Base-by-base conservation (phyloP, 2,113 vertebrate species). In the Oreochromis tanganicae region DNA sequence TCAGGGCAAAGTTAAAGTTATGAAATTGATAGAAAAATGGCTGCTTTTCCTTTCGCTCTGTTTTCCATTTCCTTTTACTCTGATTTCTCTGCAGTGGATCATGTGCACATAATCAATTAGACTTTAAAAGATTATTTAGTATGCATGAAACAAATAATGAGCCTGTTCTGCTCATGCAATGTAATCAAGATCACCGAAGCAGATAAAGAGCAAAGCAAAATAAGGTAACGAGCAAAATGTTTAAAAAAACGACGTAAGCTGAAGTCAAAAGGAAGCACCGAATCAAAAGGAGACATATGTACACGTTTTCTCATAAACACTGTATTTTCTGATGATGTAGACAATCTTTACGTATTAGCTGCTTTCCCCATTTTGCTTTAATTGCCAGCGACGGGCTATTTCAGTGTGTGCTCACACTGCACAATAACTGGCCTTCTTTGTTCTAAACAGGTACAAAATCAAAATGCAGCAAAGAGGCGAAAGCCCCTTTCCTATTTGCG, bases 91-190 rank as follows among this genome's bases (percentile, higher is more conserved):
- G 29, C 41, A 87, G 75, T n/a, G 34, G 61, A 84, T 82, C 66
- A 78, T 43, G n/a, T 84, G 78, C 50, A 88, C 57, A 56, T 36
- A 81, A 88, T 89, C 56, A 91, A 59, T 86, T 83, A 38, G 34
- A 21, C 36, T 73, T 85, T 38, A 82, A 86, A 63, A 82, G 6
- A 92, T 85, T 32, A 38, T 14, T 80, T 9, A 3, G 13, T 80
- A 55, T 79, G 71, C 43, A 61, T 46, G 12, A 43, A 75, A 82
- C 24, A 79, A 55, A 88, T 63, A 79, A 83, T 71, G 56, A 56
- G 41, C 27, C 5, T 6, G 14, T n/a, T 68, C 7, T 81, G 5
- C 6, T 68, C 13, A 36, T 81, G 24, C n/a, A 63, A 46, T 29
- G 5, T 36, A 29, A 71, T 50, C 52, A 81, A 84, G 16, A 78